Conservation (phyloP, 2,797 vertebrate species). For the Bovichtus diacanthus region DNA sequence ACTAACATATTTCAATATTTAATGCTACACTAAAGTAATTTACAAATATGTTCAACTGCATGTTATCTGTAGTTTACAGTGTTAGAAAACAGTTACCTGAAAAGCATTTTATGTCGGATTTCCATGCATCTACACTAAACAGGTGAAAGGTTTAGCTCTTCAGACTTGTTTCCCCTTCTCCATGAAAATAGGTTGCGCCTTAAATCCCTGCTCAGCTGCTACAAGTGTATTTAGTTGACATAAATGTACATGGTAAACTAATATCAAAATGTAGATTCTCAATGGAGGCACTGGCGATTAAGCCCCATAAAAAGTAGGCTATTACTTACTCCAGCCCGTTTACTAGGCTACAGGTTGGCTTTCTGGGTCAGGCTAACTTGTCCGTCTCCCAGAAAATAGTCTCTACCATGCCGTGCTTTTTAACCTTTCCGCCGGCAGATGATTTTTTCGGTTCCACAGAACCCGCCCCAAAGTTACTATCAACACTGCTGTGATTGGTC, state of each 20-base stretch:
- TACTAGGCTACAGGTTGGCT: not conserved
- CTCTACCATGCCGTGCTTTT: slow-evolving; percentile 2
- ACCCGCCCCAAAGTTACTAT: slow-evolving; percentile 7
- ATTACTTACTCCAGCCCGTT: not conserved
- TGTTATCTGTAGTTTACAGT: not conserved
- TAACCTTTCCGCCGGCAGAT: slow-evolving; percentile 35
- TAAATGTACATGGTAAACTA: not conserved
- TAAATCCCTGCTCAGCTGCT: not conserved
- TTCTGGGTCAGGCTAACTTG: not conserved
- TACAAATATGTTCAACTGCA: not conserved
- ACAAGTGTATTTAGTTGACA: not conserved
- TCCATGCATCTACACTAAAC: not conserved
- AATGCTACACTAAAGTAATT: not conserved
- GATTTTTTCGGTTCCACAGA: slow-evolving; percentile 2
- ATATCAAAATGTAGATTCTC: not conserved
- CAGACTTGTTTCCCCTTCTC: too few relatives aligned
- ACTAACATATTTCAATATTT: slow-evolving; percentile 12
- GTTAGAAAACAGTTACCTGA: not conserved
- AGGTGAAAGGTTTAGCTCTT: not conserved
- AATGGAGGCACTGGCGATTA: not conserved
- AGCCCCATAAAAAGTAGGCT: not conserved
- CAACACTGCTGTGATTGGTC: slow-evolving; percentile 57
- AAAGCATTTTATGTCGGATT: not conserved
- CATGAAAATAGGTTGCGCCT: not conserved
- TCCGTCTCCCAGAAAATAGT: not conserved